Evolutionary conservation across 2,113 vertebrate species (phyloP), one percentile per base, ranked within the genome.

Genomic region (Casuarius casuarius): DNA sequence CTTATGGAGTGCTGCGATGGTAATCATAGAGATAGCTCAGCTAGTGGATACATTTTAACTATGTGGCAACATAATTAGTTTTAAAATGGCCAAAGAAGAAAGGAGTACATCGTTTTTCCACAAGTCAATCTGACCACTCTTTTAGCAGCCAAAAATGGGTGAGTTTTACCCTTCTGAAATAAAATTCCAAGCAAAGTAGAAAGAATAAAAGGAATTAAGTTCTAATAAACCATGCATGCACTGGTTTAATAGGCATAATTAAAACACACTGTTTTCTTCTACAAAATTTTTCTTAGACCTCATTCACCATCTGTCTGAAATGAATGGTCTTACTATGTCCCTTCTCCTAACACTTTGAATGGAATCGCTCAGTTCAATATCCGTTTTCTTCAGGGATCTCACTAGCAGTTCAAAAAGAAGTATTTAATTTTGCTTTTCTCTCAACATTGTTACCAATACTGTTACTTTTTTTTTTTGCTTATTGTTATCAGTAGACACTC

Each of bases 11-110:
- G 1, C 10, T 44, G 21, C 0, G 0, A 29, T 5, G 46, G 29
- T 4, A 4, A 63, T 73, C 80, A 8, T 42, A 63, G 29, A 71
- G 14, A 42, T 8, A 79, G n/a, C 7, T 61, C 12, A 84, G 5
- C 2, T 38, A 63, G 29, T 14, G 8, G 21, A 48, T 11, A 52
- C 4, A 38, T 94, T 61, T 67, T 29, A 22, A 38, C 33, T 72
- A 19, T 0, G 0, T 42, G 62, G 3, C 8, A 76, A 22, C 4
- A 35, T 13, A 0, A 7, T 4, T 18, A 5, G 2, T 9, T 59
- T 94, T 62, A 21, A 40, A 79, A 66, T 22, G 12, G 3, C 1
- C 7, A 44, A 73, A 54, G 33, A 29, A 42, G 33, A 73, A 72
- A 75, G 58, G 5, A 38, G 3, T 10, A n/a, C 5, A 1, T 49